Conservation (phyloP, 2,797 vertebrate species). For the Phrynocephalus forsythii region DNA sequence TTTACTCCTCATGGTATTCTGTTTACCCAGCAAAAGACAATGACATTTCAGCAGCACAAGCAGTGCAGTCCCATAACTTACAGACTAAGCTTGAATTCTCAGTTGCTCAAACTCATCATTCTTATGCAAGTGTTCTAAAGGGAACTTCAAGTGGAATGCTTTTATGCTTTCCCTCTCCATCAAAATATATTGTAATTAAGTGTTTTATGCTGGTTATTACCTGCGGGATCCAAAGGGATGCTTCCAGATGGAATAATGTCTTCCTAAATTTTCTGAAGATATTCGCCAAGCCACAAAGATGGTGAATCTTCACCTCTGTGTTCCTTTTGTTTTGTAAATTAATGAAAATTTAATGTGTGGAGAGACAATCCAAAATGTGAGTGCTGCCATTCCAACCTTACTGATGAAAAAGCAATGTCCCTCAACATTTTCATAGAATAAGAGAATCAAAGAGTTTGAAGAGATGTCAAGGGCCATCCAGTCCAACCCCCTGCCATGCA, state of each 20-base stretch:
- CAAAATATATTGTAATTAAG: constrained; percentile 39
- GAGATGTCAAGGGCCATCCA: too few species aligned
- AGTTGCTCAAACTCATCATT: constrained; percentile 45
- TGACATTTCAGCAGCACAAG: constrained; percentile 15
- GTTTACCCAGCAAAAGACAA: constrained; percentile 40
- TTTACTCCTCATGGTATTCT: constrained; percentile 7
- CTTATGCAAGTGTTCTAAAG: constrained; percentile 41
- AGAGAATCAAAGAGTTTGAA: too few species aligned
- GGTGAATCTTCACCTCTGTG: background rate
- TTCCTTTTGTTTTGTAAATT: background rate
- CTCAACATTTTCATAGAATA: too few species aligned
- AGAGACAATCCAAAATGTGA: background rate
- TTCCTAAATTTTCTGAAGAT: constrained; percentile 27
- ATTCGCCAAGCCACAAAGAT: background rate
- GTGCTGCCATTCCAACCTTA: too few species aligned
- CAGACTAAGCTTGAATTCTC: constrained; percentile 39
- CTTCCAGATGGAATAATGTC: background rate
- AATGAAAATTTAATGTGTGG: background rate
- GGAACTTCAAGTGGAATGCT: constrained; percentile 33
- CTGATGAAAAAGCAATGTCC: too few species aligned
- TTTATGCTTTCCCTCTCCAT: constrained; percentile 43
- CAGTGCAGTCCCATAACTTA: constrained; percentile 26
- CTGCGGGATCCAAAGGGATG: constrained; percentile 25
- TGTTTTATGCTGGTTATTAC: constrained; percentile 35
- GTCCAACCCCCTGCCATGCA: too few species aligned